Base-by-base conservation (phyloP, 2,888 invertebrate genomes). In the Teleogryllus oceanicus region DNA sequence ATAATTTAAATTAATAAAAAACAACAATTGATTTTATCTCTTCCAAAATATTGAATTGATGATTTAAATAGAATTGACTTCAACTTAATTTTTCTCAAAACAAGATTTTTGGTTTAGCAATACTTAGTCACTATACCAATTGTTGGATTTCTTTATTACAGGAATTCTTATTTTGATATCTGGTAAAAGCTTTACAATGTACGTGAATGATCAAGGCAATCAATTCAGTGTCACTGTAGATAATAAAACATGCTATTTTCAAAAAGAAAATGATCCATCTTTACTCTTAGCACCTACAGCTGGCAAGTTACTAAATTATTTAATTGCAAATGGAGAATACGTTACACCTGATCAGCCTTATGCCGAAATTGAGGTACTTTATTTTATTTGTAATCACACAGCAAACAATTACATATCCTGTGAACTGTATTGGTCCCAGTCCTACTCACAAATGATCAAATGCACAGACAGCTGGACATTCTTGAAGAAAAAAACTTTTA, bases 241-340 rank as follows among this genome's bases (percentile, higher is more conserved):
- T 12, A 97, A 97, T 85, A 97, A 98, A 85, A 98, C 99, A 0
- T 98, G 98, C 85, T 93, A 98, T 13, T 98, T 99, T 85, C 98
- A 99, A 82, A 99, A 99, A 87, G 99, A 99, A 87, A 98, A 98
- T 85, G 99, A 99, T 87, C 99, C 99, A 0, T 97, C 98, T 0
- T 90, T 97, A 51, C 87, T 99, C 62, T 90, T 98, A 20, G 94
- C 97, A 80, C 97, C 97, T 0, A 97, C 97, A 49, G 96, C 98
- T 75, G 99, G 99, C 1, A 99, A 99, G 87, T 89, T 99, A 3
- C 91, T 99, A 20, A 94, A 93, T 84, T 94, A 94, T 83, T 85
- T 97, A 11, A 91, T 98, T 0, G 98, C 98, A 82, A 99, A 99
- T 85, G 98, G 98, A 0, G 96, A 96, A 0, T 97, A 97, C 86